Base-by-base conservation (phyloP, 2,888 invertebrate species). In the Orthosia gracilis region DNA sequence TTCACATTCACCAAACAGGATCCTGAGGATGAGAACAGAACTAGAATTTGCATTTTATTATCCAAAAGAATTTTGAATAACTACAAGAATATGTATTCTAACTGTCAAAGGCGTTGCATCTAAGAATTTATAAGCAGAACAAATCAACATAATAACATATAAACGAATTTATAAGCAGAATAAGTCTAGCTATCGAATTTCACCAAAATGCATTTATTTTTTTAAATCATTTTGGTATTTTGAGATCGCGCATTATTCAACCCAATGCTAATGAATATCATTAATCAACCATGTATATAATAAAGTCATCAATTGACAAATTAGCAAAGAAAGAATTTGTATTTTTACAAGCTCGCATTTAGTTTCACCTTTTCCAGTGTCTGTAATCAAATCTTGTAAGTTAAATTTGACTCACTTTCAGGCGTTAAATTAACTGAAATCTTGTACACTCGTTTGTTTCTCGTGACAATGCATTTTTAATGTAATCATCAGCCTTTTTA, bases 1-100 rank as follows among this genome's bases (percentile, higher is more conserved):
- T 57, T 65, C 26, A 74, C 62, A 62, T 80, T 61, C 57, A 54
- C 40, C 31, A 70, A 82, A 84, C 84, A 21, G 54, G 81, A 55
- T 75, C 18, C 31, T 4, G 21, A 13, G 13, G 2, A 18, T 17
- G 17, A 49, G 40, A 54, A 18, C 3, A 40, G 11, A 40, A 26
- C 23, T 31, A 63, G 21, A 52, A 49, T 50, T 55, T 40, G 50
- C 4, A 80, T 80, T 62, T 49, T 58, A 12, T 0, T 49, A 11
- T 26, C 12, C 18, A 23, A 15, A 72, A 50, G 15, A 50, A 59
- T 73, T 59, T 64, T 13, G 11, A 17, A 62, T 40, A 26, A 21
- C 4, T 54, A 26, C 21, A 0, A n/a, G 4, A 64, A 55, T 64
- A 40, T 40, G 5, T 40, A 40, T 13, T 59, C 12, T 54, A 21